Conservation (phyloP, 1,140 invertebrate genomes). For the Xylocopa sonorina region DNA sequence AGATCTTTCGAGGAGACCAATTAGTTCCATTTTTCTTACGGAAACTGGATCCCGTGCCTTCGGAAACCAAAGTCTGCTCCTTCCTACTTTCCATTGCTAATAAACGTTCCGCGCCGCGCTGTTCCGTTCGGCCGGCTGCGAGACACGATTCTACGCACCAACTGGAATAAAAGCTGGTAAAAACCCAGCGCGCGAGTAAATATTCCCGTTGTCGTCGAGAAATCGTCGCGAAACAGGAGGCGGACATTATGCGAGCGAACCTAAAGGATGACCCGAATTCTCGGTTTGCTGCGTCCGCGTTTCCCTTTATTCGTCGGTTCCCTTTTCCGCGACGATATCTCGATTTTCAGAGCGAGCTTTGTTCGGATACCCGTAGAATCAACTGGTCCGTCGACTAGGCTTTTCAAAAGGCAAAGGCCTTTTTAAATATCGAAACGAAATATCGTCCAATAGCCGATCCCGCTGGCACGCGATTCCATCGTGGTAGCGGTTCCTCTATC, state of each 20-base stretch:
- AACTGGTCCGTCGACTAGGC: slow-evolving; percentile 36
- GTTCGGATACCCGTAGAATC: slow-evolving; percentile 42
- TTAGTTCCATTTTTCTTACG: slow-evolving; percentile 67
- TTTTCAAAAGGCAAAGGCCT: slow-evolving; percentile 41
- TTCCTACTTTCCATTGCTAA: slow-evolving; percentile 33
- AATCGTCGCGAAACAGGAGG: slow-evolving; percentile 45
- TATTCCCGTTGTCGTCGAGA: slow-evolving; percentile 28
- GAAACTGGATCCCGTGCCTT: slow-evolving; percentile 51
- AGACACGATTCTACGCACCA: too few species aligned
- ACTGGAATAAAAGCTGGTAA: too few species aligned
- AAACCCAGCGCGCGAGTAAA: too few species aligned
- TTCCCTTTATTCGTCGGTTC: slow-evolving; percentile 22
- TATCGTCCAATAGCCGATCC: too few species aligned
- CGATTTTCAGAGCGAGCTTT: slow-evolving; percentile 45
- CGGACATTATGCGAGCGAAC: slow-evolving; percentile 39
- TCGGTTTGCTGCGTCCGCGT: slow-evolving; percentile 45
- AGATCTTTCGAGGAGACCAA: slow-evolving; percentile 67
- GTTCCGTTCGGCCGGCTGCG: neutral
- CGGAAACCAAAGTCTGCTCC: slow-evolving; percentile 20
- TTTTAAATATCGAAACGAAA: slow-evolving; percentile 46
- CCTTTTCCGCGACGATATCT: neutral
- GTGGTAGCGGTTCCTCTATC: too few species aligned
- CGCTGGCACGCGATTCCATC: too few species aligned
- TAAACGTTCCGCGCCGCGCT: slow-evolving; percentile 5
- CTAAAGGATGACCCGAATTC: slow-evolving; percentile 52